Percentiles rank a stretch among this genome's conserved stretches.
phyloP scores from a whole-genome alignment of 1,140 invertebrate species.

The Drosophila pallidifrons region DNA sequence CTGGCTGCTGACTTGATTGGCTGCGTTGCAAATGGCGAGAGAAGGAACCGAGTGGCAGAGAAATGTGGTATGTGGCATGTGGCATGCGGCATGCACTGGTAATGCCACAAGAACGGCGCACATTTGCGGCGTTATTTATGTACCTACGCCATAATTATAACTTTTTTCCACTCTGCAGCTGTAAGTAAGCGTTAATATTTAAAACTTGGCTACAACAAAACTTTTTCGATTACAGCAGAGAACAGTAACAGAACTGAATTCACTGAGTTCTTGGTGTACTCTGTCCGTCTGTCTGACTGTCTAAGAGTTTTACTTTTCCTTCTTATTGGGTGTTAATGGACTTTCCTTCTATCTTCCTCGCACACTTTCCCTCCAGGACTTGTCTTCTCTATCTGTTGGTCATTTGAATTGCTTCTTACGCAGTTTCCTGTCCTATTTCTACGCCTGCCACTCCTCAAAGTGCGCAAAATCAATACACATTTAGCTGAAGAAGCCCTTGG shows the following conservation, averaged over 20 bases:
- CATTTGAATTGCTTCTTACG: slow-evolving; percentile 79
- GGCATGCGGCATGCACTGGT: slow-evolving; percentile 20
- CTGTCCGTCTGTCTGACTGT: slow-evolving; percentile 10
- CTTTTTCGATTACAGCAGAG: slow-evolving; percentile 80
- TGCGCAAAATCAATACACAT: slow-evolving; percentile 81
- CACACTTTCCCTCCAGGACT: background rate
- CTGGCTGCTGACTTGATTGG: slow-evolving; percentile 66
- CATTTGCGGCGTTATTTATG: slow-evolving; percentile 75
- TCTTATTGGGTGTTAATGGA: slow-evolving; percentile 82
- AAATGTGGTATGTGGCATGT: slow-evolving; percentile 20
- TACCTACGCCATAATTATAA: slow-evolving; percentile 80
- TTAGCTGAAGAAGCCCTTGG: slow-evolving; percentile 48
- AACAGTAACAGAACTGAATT: slow-evolving; percentile 38
- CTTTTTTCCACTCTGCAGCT: slow-evolving; percentile 62
- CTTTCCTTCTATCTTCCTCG: slow-evolving; percentile 31
- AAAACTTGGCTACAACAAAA: slow-evolving; percentile 71
- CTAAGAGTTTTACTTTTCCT: slow-evolving; percentile 43
- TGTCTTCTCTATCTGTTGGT: slow-evolving; percentile 46
- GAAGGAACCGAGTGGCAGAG: background rate
- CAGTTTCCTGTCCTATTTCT: slow-evolving; percentile 29
- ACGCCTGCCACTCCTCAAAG: slow-evolving; percentile 51
- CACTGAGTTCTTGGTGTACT: slow-evolving; percentile 2
- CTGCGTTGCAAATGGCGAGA: slow-evolving; percentile 34
- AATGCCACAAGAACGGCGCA: slow-evolving; percentile 18
- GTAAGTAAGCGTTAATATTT: slow-evolving; percentile 82